These are phyloP conservation scores for Callaeas wilsoni DNA, from an alignment of 2,113 vertebrate species.

Conservation along the genomic window DNA sequence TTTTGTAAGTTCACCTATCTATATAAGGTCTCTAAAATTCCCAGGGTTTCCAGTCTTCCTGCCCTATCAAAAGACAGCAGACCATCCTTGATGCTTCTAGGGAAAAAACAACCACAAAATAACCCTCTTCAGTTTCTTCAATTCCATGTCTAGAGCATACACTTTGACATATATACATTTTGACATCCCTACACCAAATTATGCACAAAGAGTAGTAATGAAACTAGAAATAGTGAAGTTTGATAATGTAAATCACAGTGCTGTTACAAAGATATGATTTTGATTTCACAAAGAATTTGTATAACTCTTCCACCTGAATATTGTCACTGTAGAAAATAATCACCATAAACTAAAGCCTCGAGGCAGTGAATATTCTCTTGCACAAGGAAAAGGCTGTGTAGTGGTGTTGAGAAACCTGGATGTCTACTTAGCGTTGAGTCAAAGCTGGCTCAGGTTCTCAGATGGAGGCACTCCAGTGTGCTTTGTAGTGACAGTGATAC, in stretches of 20 bases:
- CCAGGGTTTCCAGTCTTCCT: neutral
- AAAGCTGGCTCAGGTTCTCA: slow-evolving; percentile 5
- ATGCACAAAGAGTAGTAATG: neutral
- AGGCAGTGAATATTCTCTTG: neutral
- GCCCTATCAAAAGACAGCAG: neutral
- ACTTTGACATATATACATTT: neutral
- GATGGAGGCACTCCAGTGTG: neutral
- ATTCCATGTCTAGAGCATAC: neutral
- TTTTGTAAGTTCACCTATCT: neutral
- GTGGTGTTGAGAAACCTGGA: neutral
- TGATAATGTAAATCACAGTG: neutral
- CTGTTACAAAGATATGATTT: neutral
- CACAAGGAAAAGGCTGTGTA: neutral
- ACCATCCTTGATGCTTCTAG: neutral
- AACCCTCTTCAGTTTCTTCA: neutral
- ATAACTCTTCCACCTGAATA: neutral
- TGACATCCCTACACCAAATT: neutral
- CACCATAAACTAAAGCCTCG: neutral
- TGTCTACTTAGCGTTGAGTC: neutral
- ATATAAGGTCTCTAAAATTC: neutral
- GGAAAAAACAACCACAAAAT: neutral
- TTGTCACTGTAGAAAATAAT: neutral
- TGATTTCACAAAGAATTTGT: neutral
- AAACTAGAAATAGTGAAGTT: neutral
- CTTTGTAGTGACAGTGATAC: slow-evolving; percentile 11